A percentile compares a stretch with the other conserved stretches of the same genome.
Evolutionary conservation across 2,888 invertebrate species (phyloP).

Genomic region (Odontothrips loti): DNA sequence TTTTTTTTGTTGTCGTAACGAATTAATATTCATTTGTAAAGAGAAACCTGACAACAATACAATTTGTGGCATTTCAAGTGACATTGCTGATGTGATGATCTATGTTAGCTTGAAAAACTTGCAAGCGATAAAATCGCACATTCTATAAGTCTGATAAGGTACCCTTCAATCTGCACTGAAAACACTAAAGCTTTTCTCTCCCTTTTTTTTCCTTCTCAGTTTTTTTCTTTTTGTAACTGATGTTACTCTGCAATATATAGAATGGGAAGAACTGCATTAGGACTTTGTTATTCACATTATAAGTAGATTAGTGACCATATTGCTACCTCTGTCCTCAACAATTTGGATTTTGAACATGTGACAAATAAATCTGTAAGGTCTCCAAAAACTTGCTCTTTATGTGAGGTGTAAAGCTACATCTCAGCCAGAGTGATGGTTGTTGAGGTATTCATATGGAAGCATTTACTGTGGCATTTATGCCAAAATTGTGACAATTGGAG

Average conservation of each 20-base stretch:
- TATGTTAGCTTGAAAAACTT: background rate
- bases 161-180: background rate
- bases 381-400: too few species aligned
- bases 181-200: background rate
- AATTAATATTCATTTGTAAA: slow-evolving; percentile 28
- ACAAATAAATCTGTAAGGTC: background rate
- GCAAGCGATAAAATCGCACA: slow-evolving; percentile 11
- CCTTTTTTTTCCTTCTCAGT: background rate
- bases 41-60: too few species aligned
- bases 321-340: background rate
- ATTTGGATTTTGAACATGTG: background rate
- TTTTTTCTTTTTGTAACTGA: background rate
- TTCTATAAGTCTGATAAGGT: slow-evolving; percentile 24
- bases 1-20: too few species aligned
- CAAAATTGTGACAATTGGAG: too few species aligned
- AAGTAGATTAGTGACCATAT: background rate
- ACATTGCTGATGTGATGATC: background rate
- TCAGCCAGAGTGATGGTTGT: too few species aligned
- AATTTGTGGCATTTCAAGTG: background rate
- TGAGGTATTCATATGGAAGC: too few species aligned
- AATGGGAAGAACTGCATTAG: background rate
- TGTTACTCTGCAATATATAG: background rate
- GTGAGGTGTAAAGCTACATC: too few species aligned
- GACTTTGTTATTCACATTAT: background rate
- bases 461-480: too few species aligned